A percentile compares a stretch with the other conserved stretches of the same genome.
These are phyloP conservation scores for Plutella xylostella DNA, from an alignment of 2,888 invertebrate species.

Conservation along the genomic window DNA sequence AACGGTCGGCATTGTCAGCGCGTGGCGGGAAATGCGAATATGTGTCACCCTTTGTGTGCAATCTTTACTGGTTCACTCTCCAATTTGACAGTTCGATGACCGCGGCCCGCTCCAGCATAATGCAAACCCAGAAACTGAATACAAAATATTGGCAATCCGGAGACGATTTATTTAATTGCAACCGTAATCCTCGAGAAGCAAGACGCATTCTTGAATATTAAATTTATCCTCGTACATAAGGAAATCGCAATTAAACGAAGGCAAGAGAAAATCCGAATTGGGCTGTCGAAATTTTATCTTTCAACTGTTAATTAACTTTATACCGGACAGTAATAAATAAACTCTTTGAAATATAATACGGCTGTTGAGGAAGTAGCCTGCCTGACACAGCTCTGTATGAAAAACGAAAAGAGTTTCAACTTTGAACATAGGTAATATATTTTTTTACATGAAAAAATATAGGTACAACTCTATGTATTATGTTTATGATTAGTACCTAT, in stretches of 20 bases:
- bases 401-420: too few species aligned
- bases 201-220: too few species aligned
- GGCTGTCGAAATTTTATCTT: not conserved
- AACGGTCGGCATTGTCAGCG: slow-evolving; percentile 30
- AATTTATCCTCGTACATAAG: too few species aligned
- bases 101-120: not conserved
- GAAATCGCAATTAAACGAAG: too few species aligned
- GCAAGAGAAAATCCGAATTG: not conserved
- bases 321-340: not conserved
- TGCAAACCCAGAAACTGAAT: slow-evolving; percentile 11
- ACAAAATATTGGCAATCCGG: slow-evolving; percentile 25
- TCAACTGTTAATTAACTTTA: not conserved
- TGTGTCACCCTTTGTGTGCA: slow-evolving; percentile 23
- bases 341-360: slow-evolving; percentile 1
- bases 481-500: too few species aligned
- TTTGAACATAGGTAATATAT: too few species aligned
- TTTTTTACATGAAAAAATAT: too few species aligned
- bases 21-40: slow-evolving; percentile 28
- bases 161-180: slow-evolving; percentile 28
- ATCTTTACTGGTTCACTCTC: slow-evolving; percentile 25
- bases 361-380: too few species aligned
- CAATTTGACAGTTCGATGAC: slow-evolving; percentile 22
- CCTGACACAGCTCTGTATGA: too few species aligned
- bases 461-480: too few species aligned
- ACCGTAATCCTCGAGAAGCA: slow-evolving; percentile 1